These are phyloP conservation scores for Uropsilus gracilis DNA, from an alignment of 2,113 vertebrate genomes.

Conservation along the genomic window DNA sequence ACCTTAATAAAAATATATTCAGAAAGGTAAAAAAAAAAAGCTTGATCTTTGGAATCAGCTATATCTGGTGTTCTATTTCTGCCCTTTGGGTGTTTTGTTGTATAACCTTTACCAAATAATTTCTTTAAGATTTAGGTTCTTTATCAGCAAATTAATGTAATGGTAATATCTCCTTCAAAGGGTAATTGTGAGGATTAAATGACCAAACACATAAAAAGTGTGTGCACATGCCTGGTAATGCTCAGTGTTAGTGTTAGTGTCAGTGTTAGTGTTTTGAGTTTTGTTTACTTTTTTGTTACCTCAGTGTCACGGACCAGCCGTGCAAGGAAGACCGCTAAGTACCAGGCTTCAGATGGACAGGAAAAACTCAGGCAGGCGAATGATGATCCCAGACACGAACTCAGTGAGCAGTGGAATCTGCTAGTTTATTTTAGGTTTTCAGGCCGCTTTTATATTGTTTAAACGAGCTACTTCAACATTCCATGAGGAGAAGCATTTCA, in stretches of 20 bases:
- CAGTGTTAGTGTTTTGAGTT: not conserved
- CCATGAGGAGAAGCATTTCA: too few species aligned
- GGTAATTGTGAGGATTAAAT: not conserved
- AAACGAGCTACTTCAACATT: too few species aligned
- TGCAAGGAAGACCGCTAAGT: too few species aligned
- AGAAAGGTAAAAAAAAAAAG: not conserved
- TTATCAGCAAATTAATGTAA: not conserved
- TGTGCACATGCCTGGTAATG: not conserved
- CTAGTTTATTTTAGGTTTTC: too few species aligned
- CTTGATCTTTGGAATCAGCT: not conserved
- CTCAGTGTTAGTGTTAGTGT: not conserved
- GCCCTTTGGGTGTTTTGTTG: not conserved
- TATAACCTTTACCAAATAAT: not conserved
- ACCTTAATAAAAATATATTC: too few species aligned
- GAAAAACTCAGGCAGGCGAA: too few species aligned
- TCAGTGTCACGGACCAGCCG: too few species aligned
- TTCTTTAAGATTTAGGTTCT: slow-evolving; percentile 3
- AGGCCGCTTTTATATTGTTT: too few species aligned
- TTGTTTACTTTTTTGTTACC: slow-evolving; percentile 12
- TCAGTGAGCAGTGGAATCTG: too few species aligned
- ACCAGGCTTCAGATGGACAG: too few species aligned
- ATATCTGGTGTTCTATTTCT: not conserved
- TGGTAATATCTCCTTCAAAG: not conserved
- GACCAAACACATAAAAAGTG: not conserved
- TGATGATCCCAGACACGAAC: too few species aligned